These are phyloP conservation scores for Strix aluco DNA, from an alignment of 2,113 vertebrate species.

Conservation along the genomic window DNA sequence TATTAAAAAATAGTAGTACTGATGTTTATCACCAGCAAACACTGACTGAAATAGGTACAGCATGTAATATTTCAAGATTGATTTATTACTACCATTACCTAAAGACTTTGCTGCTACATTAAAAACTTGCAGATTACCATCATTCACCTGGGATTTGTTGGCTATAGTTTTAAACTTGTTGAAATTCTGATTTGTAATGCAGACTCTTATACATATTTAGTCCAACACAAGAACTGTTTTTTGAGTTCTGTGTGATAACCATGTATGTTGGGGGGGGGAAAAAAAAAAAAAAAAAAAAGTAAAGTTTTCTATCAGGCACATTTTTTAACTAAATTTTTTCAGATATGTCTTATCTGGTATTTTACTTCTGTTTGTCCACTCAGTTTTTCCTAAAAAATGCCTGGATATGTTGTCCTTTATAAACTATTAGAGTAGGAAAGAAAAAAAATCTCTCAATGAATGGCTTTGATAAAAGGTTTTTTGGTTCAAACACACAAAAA, in stretches of 20 bases:
- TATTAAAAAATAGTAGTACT: neutral
- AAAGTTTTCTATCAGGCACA: neutral
- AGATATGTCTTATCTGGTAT: neutral
- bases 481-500: neutral
- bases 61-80: neutral
- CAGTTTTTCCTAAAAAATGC: neutral
- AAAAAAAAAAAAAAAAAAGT: neutral
- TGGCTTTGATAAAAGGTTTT: neutral
- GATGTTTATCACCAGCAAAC: neutral
- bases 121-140: neutral
- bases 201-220: neutral
- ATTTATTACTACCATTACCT: neutral
- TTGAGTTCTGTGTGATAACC: rapidly evolving
- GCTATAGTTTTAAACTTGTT: neutral
- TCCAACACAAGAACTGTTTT: neutral
- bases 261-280: neutral
- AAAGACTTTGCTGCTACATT: neutral
- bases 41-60: neutral
- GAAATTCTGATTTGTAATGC: neutral
- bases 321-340: neutral
- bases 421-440: neutral
- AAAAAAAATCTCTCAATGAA: neutral
- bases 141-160: neutral
- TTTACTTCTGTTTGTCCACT: neutral
- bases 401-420: neutral